Evolutionary conservation across 1,140 invertebrate genomes (phyloP).

Genomic region (Heliothis virescens): DNA sequence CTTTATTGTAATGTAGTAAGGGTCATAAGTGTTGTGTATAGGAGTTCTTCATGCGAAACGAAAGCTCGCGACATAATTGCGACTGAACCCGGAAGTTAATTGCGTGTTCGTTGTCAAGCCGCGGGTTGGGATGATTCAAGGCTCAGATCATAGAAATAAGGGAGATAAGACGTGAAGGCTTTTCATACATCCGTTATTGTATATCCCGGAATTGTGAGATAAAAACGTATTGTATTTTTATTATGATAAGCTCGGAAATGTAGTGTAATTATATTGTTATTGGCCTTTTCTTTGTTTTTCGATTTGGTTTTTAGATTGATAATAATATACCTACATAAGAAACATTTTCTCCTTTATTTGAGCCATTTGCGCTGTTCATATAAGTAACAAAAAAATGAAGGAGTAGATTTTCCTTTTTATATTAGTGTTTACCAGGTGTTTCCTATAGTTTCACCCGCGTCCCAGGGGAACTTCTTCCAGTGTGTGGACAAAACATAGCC

Average conservation of each 20-base stretch:
- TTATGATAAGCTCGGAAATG: neutral
- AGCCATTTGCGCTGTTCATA: no score
- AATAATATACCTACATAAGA: no score
- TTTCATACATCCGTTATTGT: conserved; percentile 31
- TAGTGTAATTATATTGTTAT: no score
- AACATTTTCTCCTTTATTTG: no score
- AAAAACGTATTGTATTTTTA: conserved; percentile 5
- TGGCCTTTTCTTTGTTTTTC: no score
- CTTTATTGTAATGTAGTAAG: conserved; percentile 19
- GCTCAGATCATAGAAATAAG: conserved; percentile 30
- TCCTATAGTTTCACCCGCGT: no score
- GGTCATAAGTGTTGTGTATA: conserved; percentile 9
- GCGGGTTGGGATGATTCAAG: conserved; percentile 51
- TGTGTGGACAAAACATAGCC: no score
- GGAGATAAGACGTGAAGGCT: conserved; percentile 21
- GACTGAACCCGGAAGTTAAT: conserved; percentile 58
- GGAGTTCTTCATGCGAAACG: conserved; percentile 16
- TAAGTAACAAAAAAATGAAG: no score
- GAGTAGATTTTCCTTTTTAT: no score
- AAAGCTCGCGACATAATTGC: conserved; percentile 51
- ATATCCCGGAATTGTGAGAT: neutral
- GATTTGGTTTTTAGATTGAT: no score
- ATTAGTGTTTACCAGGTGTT: no score
- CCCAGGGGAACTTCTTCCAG: no score
- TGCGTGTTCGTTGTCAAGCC: conserved; percentile 57